Conservation (phyloP, 2,888 invertebrate genomes). For the Stratiomys singularior region DNA sequence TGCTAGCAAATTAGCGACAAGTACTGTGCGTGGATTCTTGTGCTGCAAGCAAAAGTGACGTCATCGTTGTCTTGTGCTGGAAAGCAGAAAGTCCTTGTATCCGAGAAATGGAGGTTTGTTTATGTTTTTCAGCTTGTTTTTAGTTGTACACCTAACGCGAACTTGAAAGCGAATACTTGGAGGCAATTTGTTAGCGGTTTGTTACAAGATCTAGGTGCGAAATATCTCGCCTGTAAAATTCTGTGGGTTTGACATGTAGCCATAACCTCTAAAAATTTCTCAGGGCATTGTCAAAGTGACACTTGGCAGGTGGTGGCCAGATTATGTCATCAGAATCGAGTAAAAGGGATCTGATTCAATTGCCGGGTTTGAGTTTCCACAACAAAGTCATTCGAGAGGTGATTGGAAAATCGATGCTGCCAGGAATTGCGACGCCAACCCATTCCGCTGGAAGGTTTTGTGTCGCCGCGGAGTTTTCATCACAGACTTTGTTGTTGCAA, state of each 20-base stretch:
- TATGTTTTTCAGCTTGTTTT: not conserved
- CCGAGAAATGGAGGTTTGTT: slow-evolving; percentile 42
- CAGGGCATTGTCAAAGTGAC: slow-evolving; percentile 9
- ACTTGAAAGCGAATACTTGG: not conserved
- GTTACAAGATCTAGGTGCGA: slow-evolving; percentile 1
- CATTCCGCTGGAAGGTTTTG: too few relatives aligned
- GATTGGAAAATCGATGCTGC: not conserved
- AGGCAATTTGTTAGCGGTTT: not conserved
- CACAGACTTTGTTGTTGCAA: too few relatives aligned
- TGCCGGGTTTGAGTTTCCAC: not conserved
- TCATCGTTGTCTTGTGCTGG: not conserved
- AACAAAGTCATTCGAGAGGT: not conserved
- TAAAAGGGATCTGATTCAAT: not conserved
- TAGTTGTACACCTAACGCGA: not conserved
- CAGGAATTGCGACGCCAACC: not conserved
- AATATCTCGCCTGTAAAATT: slow-evolving; percentile 3
- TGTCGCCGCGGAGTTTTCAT: too few relatives aligned
- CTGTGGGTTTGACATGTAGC: slow-evolving; percentile 33
- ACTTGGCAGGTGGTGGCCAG: slow-evolving; percentile 30
- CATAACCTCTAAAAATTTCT: slow-evolving; percentile 42
- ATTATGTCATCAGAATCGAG: slow-evolving; percentile 29
- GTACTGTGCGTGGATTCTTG: slow-evolving; percentile 24
- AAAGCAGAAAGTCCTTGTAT: not conserved
- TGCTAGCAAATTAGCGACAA: not conserved
- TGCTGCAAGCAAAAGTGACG: slow-evolving; percentile 27